A percentile compares a stretch with the other conserved stretches of the same genome.
Evolutionary conservation across 2,797 vertebrate species (phyloP).

Genomic region (Notolabrus celidotus): DNA sequence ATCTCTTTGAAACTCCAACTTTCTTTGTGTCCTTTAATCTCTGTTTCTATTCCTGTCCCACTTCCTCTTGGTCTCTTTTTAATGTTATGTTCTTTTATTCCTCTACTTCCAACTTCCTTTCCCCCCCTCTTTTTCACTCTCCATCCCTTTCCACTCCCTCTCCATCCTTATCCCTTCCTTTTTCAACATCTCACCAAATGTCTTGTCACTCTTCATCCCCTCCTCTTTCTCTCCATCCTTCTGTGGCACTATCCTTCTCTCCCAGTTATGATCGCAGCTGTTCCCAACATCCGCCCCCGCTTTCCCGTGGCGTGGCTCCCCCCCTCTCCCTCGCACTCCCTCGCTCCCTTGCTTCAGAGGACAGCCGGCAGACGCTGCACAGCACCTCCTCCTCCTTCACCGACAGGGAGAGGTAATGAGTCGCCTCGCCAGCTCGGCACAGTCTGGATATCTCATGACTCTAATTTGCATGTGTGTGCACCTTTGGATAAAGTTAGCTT

Average conservation of each 20-base stretch:
- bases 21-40: slow-evolving; percentile 40
- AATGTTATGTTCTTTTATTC: background rate
- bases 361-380: slow-evolving; percentile 88
- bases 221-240: slow-evolving; percentile 27
- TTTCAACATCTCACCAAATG: slow-evolving; percentile 2
- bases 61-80: slow-evolving; percentile 15
- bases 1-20: slow-evolving; percentile 45
- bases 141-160: background rate
- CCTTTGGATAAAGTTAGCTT: slow-evolving; percentile 38
- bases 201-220: slow-evolving; percentile 1
- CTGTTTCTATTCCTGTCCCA: slow-evolving; percentile 33
- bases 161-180: background rate
- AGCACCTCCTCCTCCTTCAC: slow-evolving; percentile 87
- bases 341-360: slow-evolving; percentile 85
- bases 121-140: background rate
- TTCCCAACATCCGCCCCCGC: slow-evolving; percentile 85
- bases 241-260: slow-evolving; percentile 61
- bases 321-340: slow-evolving; percentile 86
- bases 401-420: slow-evolving; percentile 88
- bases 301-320: slow-evolving; percentile 83
- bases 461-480: slow-evolving; percentile 40
- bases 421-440: slow-evolving; percentile 58
- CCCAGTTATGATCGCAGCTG: slow-evolving; percentile 88
- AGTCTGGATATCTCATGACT: slow-evolving; percentile 35
- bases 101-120: slow-evolving; percentile 1